phyloP scores from a whole-genome alignment of 2,113 vertebrate genomes.

The Syrmaticus mikado region DNA sequence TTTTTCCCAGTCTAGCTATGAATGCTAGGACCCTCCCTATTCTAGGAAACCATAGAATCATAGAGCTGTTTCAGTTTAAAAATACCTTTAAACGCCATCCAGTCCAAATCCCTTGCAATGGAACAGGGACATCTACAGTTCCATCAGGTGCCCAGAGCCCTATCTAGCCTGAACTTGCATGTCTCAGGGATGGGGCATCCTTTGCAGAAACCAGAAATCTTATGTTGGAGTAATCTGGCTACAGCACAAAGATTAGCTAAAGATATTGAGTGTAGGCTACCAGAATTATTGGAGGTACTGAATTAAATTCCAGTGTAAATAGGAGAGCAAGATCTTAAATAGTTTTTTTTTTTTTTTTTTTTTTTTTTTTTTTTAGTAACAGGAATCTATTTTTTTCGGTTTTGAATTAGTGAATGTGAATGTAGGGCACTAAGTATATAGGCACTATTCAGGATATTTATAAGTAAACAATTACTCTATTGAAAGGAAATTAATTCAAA shows the following conservation, averaged over 20 bases:
- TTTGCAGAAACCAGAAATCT: neutral
- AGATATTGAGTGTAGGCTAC: neutral
- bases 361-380: too few relatives aligned
- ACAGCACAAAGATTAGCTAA: neutral
- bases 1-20: neutral
- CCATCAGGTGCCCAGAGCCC: too few relatives aligned
- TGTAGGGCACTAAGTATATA: neutral
- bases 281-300: neutral
- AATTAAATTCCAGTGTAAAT: neutral
- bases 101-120: too few relatives aligned
- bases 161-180: too few relatives aligned
- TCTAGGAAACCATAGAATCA: neutral
- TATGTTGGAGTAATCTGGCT: neutral
- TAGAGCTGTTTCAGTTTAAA: too few relatives aligned
- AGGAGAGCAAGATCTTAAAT: neutral
- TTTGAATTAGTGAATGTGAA: neutral
- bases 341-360: too few relatives aligned
- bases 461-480: neutral
- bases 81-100: too few relatives aligned
- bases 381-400: neutral
- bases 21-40: fast-evolving
- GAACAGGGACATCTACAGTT: too few relatives aligned
- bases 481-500: neutral
- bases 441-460: neutral
- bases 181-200: neutral